Evolutionary conservation across 2,888 invertebrate genomes (phyloP).

Genomic region (Perizoma affinitatum): DNA sequence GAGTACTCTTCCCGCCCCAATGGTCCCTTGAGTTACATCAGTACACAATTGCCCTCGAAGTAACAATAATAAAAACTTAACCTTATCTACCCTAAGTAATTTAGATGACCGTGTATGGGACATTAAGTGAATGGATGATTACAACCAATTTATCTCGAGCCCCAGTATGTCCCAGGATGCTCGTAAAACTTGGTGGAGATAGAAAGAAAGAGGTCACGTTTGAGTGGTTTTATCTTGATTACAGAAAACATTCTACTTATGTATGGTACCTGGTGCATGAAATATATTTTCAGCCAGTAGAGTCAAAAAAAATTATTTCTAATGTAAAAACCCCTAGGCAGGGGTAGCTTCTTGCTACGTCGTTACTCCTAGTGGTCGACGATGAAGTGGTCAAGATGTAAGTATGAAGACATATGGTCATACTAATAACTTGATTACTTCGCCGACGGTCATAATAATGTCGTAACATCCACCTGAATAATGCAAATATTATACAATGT

Average conservation of each 20-base stretch:
- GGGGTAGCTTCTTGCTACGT: too few species aligned
- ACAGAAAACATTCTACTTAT: conserved; percentile 8
- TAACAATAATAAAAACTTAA: conserved; percentile 76
- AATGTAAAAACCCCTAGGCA: too few species aligned
- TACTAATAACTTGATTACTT: too few species aligned
- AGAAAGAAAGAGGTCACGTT: conserved; percentile 40
- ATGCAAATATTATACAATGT: background rate
- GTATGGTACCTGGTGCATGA: conserved; percentile 1
- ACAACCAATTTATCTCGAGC: conserved; percentile 62
- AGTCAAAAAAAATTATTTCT: too few species aligned
- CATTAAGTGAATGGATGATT: conserved; percentile 69
- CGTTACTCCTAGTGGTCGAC: too few species aligned
- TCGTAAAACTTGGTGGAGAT: conserved; percentile 47
- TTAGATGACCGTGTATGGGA: conserved; percentile 66
- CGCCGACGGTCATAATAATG: too few species aligned
- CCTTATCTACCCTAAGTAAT: conserved; percentile 79
- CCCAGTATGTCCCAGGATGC: conserved; percentile 40
- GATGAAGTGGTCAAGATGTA: too few species aligned
- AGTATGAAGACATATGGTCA: too few species aligned
- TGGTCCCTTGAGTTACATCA: conserved; percentile 32
- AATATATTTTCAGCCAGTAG: background rate
- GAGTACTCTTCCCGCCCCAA: conserved; percentile 18
- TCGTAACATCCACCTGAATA: too few species aligned
- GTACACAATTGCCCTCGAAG: conserved; percentile 61
- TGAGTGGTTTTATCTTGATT: conserved; percentile 45